Evolutionary conservation across 2,113 vertebrate genomes (phyloP).

Genomic region (Aldabrachelys gigantea): DNA sequence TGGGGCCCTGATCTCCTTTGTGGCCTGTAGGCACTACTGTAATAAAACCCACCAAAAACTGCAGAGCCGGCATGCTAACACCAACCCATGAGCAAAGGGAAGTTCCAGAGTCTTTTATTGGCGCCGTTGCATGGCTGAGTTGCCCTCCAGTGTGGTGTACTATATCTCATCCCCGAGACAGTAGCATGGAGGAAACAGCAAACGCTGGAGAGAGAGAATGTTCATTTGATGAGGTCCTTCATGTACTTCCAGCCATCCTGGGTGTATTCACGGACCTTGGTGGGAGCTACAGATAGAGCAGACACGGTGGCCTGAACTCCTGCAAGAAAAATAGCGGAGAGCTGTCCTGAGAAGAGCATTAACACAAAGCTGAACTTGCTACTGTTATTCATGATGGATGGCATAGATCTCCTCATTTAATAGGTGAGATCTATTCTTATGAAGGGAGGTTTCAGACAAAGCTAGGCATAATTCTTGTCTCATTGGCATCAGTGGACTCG

Average conservation of each 20-base stretch:
- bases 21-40: background rate
- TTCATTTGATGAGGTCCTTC: constrained; percentile 87
- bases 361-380: background rate
- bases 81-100: constrained; percentile 31
- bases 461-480: background rate
- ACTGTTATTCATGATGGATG: rapidly evolving
- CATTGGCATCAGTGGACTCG: background rate
- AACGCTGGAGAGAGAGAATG: rapidly evolving
- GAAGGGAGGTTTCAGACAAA: background rate
- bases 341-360: background rate
- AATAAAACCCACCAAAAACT: background rate
- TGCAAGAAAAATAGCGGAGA: constrained; percentile 66
- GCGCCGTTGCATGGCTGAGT: constrained; percentile 24
- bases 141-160: background rate
- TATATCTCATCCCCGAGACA: background rate
- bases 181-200: background rate
- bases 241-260: constrained; percentile 85
- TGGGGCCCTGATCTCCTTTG: background rate
- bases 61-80: background rate
- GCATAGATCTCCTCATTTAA: background rate
- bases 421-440: background rate
- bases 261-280: constrained; percentile 83
- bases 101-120: constrained; percentile 75
- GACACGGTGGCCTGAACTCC: constrained; percentile 86
- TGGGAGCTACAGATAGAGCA: constrained; percentile 87